These are phyloP conservation scores for Drosophila funebris DNA, from an alignment of 1,140 invertebrate species.

Conservation along the genomic window DNA sequence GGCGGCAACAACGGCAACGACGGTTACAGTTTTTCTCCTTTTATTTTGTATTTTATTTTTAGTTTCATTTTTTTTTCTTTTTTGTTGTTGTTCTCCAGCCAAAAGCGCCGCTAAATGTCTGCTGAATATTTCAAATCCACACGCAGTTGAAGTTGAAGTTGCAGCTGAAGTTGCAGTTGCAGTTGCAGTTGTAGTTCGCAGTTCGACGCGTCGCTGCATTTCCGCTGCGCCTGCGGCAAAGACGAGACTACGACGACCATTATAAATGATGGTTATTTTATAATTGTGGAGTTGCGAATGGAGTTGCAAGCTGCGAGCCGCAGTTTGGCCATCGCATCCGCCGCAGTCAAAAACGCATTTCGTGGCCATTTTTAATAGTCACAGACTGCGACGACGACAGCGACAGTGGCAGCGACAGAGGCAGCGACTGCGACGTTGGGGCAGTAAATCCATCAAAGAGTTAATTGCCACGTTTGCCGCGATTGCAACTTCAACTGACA, in stretches of 20 bases:
- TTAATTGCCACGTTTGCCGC: slow-evolving; percentile 72
- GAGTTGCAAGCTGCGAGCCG: slow-evolving; percentile 13
- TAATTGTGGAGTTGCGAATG: slow-evolving; percentile 67
- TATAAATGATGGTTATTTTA: slow-evolving; percentile 82
- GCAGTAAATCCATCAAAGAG: slow-evolving; percentile 78
- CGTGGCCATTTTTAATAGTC: slow-evolving; percentile 67
- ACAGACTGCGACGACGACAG: slow-evolving; percentile 5
- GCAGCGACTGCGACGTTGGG: slow-evolving; percentile 31
- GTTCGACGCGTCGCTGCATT: slow-evolving; percentile 63
- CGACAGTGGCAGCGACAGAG: not conserved
- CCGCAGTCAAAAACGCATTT: slow-evolving; percentile 77
- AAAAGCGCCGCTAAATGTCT: slow-evolving; percentile 80
- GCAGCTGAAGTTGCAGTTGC: slow-evolving; percentile 35
- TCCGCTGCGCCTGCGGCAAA: slow-evolving; percentile 38
- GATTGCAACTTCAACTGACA: slow-evolving; percentile 40
- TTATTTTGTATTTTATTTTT: too few relatives aligned
- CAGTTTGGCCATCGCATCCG: slow-evolving; percentile 60
- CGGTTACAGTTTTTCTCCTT: slow-evolving; percentile 10
- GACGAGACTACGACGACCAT: slow-evolving; percentile 50
- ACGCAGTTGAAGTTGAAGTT: slow-evolving; percentile 61
- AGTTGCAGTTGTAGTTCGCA: slow-evolving; percentile 35
- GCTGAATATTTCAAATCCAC: slow-evolving; percentile 74
- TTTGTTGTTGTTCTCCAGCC: slow-evolving; percentile 46
- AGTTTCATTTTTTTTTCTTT: not conserved
- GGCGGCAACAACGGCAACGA: not conserved